Base-by-base conservation (phyloP, 2,113 vertebrate species). In the Lontra canadensis region DNA sequence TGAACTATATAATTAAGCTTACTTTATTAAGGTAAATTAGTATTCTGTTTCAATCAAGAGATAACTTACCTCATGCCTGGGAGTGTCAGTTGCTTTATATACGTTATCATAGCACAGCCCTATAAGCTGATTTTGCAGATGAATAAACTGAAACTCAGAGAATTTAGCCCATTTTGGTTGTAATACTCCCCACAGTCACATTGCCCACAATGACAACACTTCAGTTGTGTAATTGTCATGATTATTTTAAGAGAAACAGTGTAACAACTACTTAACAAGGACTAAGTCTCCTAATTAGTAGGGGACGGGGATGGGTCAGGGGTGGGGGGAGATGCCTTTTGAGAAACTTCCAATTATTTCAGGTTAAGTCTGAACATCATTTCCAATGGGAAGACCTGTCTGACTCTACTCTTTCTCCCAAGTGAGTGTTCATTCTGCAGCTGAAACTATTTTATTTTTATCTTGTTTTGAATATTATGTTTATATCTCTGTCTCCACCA, bases 231-330 rank as follows among this genome's bases (percentile, higher is more conserved):
- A 52, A 81, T 52, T 39, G 67, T 76, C 18, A 10, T 11, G 4
- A 18, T 57, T 94, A 8, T 39, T 65, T 78, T 42, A 6, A 74
- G 88, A 88, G 57, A 55, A 36, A 42, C n/a, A 23, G 9, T n/a
- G 34, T 67, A 44, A 65, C 2, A 44, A 74, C 0, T 57, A 20
- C 11, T 49, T 31, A 4, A 13, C 31, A 39, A 44, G 31, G 31
- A 49, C 10, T 39, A 31, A 36, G 21, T 59, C 23, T 52, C 20
- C 65, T 47, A 31, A 1, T 73, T 81, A 73, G 42, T n/a, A 20
- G 4, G 13, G 1, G 31, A 11, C 4, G 2, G 44, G 44, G 44
- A 47, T 7, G 42, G 42, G 42, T 7, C 1, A 7, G 44, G 3
- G 12, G 47, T 49, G 4, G 1, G 26, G 79, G 26, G 79, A 39